These are phyloP conservation scores for Empis stercorea DNA, from an alignment of 2,888 invertebrate genomes.

Conservation along the genomic window DNA sequence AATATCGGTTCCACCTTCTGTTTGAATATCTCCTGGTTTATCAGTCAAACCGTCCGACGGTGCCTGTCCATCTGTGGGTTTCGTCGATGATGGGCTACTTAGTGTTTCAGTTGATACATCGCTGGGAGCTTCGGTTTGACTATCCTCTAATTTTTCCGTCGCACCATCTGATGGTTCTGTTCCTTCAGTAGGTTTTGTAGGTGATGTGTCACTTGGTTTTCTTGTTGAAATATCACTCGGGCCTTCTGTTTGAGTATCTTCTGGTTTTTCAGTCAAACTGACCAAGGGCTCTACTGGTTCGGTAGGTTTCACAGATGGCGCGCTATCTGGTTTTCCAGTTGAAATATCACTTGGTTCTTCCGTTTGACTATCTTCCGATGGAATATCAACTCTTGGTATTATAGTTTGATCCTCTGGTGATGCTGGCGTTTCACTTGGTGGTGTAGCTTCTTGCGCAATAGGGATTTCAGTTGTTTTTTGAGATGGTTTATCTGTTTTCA, in stretches of 20 bases:
- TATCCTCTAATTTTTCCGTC: constrained; percentile 12
- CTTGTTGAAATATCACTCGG: not conserved
- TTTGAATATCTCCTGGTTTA: not conserved
- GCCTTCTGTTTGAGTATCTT: constrained; percentile 8
- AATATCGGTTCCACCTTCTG: not conserved
- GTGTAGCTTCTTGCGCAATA: not conserved
- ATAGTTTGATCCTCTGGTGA: constrained; percentile 1
- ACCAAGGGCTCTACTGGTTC: constrained; percentile 5
- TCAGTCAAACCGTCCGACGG: not conserved
- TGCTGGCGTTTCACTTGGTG: not conserved
- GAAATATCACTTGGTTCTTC: not conserved
- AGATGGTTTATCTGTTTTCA: not conserved
- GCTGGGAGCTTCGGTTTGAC: constrained; percentile 8
- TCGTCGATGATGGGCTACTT: not conserved
- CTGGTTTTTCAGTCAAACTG: constrained; percentile 13
- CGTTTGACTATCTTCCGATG: constrained; percentile 1
- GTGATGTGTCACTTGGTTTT: not conserved
- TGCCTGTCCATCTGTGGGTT: too few species aligned
- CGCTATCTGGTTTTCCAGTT: constrained; percentile 9
- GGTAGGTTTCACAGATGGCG: constrained; percentile 8
- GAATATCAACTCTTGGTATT: not conserved
- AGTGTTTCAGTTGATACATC: constrained; percentile 3
- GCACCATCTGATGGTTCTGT: too few species aligned
- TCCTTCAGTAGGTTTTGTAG: constrained; percentile 9
- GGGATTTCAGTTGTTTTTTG: constrained; percentile 6